These are phyloP conservation scores for Ardeotis arabs DNA, from an alignment of 2,113 vertebrate species.

Conservation along the genomic window DNA sequence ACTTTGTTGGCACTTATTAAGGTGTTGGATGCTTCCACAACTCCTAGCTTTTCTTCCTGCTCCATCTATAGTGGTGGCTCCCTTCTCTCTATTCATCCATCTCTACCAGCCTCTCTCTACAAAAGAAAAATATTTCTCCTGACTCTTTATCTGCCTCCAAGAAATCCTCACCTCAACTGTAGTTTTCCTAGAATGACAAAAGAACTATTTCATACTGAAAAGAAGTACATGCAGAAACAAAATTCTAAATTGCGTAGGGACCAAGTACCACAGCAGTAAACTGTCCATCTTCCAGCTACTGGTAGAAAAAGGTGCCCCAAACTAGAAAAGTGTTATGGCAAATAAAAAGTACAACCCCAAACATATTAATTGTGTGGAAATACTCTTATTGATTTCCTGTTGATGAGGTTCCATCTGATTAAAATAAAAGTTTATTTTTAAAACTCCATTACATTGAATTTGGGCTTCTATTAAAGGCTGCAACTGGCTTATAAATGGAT, in stretches of 20 bases:
- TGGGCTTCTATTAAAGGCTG: neutral
- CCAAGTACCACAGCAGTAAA: neutral
- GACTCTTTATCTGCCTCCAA: neutral
- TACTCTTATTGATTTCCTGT: neutral
- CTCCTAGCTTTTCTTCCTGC: neutral
- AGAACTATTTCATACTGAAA: neutral
- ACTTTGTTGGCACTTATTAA: neutral
- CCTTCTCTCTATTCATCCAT: neutral
- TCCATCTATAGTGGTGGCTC: neutral
- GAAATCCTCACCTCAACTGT: neutral
- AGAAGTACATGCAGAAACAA: neutral
- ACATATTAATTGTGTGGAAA: neutral
- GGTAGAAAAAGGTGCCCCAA: neutral
- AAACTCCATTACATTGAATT: neutral
- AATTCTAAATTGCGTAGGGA: neutral
- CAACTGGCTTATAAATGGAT: neutral
- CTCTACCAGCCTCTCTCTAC: neutral
- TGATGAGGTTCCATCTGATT: neutral
- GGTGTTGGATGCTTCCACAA: neutral
- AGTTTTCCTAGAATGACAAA: neutral
- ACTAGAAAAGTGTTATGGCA: neutral
- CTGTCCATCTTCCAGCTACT: neutral
- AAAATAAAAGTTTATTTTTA: slow-evolving; percentile 15
- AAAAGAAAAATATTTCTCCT: neutral
- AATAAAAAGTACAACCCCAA: neutral